These are phyloP conservation scores for Parotocinclus haroldoi DNA, from an alignment of 2,797 vertebrate species.

Conservation along the genomic window DNA sequence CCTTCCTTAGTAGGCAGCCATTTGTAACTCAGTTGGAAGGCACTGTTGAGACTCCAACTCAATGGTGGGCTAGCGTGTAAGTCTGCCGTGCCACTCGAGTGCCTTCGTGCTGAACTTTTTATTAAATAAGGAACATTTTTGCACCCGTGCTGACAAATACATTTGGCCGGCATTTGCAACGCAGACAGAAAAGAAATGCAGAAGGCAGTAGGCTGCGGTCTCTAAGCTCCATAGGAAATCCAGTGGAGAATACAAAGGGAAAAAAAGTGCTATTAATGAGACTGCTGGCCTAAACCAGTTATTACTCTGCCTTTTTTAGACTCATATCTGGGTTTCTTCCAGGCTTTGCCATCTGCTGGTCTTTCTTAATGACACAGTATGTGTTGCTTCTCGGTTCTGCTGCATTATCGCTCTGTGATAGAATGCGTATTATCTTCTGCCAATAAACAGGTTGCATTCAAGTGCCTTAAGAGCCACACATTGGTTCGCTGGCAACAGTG, in stretches of 20 bases:
- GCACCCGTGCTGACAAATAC: too few species aligned
- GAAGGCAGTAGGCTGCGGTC: neutral
- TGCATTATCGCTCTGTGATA: slow-evolving; percentile 28
- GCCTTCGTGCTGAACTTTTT: too few species aligned
- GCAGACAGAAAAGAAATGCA: neutral
- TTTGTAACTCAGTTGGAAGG: too few species aligned
- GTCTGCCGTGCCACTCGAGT: too few species aligned
- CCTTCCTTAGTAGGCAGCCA: too few species aligned
- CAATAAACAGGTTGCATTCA: slow-evolving; percentile 35
- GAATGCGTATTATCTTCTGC: slow-evolving; percentile 43
- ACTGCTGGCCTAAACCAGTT: slow-evolving; percentile 45
- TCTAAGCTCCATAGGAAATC: slow-evolving; percentile 17
- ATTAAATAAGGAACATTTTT: too few species aligned
- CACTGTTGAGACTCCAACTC: too few species aligned
- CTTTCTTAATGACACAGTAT: slow-evolving; percentile 55
- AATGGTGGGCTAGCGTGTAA: too few species aligned
- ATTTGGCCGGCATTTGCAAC: neutral
- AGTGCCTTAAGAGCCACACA: slow-evolving; percentile 33
- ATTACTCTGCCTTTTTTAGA: slow-evolving; percentile 38
- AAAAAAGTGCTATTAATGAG: slow-evolving; percentile 45
- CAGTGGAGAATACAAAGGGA: slow-evolving; percentile 32
- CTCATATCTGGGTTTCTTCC: slow-evolving; percentile 47
- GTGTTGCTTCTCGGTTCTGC: slow-evolving; percentile 37
- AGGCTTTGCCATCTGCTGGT: slow-evolving; percentile 51
- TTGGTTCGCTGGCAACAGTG: slow-evolving; percentile 5